These are phyloP conservation scores for Cyrtonyx montezumae DNA, from an alignment of 2,113 vertebrate species.

Conservation along the genomic window DNA sequence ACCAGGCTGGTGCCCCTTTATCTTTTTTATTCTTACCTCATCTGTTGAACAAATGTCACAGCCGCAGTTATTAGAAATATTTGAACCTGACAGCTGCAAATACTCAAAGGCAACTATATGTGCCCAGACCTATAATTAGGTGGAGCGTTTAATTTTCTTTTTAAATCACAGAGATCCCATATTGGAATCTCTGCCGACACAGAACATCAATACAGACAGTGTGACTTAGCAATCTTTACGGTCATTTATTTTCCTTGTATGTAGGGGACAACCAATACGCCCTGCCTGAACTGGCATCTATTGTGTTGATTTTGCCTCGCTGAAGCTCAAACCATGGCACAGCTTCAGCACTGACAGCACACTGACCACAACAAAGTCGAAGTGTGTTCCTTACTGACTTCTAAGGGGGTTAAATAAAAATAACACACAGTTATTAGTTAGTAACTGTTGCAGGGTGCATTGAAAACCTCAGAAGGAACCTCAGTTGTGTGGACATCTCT, in stretches of 20 bases:
- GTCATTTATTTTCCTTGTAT: constrained; percentile 46
- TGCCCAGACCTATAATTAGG: constrained; percentile 57
- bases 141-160: constrained; percentile 50
- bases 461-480: not conserved
- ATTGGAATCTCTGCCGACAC: constrained; percentile 38
- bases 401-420: not conserved
- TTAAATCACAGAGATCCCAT: constrained; percentile 12
- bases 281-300: constrained; percentile 5
- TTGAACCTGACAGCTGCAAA: constrained; percentile 67
- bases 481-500: not conserved
- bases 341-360: not conserved
- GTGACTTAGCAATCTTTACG: constrained; percentile 49
- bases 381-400: not conserved
- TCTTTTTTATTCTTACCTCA: constrained; percentile 57
- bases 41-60: constrained; percentile 71
- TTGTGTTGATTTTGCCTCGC: constrained; percentile 19
- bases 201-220: constrained; percentile 44
- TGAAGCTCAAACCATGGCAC: not conserved
- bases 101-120: constrained; percentile 45
- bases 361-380: not conserved
- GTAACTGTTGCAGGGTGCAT: not conserved
- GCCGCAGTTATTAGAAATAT: constrained; percentile 61
- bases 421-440: not conserved
- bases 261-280: not conserved
- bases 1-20: constrained; percentile 18